Base-by-base conservation (phyloP, 1,140 invertebrate genomes). In the Himalopsyche phryganea region DNA sequence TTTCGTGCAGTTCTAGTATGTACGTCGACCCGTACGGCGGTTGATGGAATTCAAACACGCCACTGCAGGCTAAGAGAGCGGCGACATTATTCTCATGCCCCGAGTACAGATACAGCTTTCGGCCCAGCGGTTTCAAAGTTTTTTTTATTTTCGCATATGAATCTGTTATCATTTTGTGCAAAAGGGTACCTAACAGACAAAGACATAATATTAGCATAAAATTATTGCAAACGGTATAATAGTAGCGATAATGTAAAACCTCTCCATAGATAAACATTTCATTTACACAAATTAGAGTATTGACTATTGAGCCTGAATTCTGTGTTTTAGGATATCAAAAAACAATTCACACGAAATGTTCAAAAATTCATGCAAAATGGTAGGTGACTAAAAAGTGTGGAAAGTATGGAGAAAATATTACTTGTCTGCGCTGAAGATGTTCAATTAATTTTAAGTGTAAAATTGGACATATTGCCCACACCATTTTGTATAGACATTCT, bases 71-170 rank as follows among this genome's bases (percentile, higher is more conserved):
- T 58, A 90, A 74, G 6, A 90, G 60, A 11, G 81, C 80, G 1
- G 83, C 80, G 2, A 91, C 73, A 19, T 85, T 88, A 42, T 83
- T 84, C 67, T 91, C 89, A 67, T 90, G 87, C 6, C 76, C 83
- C 2, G 83, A 83, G 65, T 82, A 85, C 28, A 85, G 56, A 41
- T 75, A 76, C 33, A 86, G 62, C 59, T 84, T 85, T 1, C 72
- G 67, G 1, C 49, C 45, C 28, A 67, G 65, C 0, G 71, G 66
- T 5, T 58, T 46, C 18, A 68, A 45, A 9, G 65, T 63, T 1
- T 69, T 68, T 6, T 71, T 70, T 32, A 77, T 69, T 18, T 72
- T 70, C 1, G 69, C 61, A 28, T 62, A 65, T 7, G 69, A 76
- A 63, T 79, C 76, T 14, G 79, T 74, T 5, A 83, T 60, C 42